These are phyloP conservation scores for Sander lucioperca DNA, from an alignment of 2,113 vertebrate species.

Conservation along the genomic window DNA sequence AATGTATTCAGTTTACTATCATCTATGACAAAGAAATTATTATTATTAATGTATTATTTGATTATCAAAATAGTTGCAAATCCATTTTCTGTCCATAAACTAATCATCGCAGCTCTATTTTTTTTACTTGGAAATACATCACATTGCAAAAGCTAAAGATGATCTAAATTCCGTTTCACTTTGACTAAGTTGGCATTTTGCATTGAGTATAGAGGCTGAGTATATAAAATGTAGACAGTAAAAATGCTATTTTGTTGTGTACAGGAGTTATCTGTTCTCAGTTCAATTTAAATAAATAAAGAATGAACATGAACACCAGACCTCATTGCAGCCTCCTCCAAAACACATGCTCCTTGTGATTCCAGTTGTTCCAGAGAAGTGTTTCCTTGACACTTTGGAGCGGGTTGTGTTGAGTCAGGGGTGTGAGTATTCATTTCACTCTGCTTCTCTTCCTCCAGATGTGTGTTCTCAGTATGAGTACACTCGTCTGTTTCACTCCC, in stretches of 20 bases:
- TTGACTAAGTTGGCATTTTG: background rate
- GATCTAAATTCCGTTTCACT: background rate
- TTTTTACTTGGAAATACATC: background rate
- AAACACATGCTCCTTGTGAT: conserved; percentile 35
- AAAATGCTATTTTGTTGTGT: background rate
- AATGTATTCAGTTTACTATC: background rate
- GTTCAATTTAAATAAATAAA: conserved; percentile 6
- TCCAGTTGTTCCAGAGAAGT: conserved; percentile 37
- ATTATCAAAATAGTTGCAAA: background rate
- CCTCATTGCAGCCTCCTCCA: conserved; percentile 56
- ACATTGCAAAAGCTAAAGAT: background rate
- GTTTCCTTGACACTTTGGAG: conserved; percentile 26
- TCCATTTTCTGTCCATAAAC: background rate
- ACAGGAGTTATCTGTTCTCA: background rate
- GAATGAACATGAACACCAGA: conserved; percentile 32
- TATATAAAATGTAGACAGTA: background rate
- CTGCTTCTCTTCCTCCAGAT: conserved; percentile 56
- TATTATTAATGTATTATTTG: background rate
- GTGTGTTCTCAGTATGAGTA: conserved; percentile 19
- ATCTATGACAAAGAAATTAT: background rate
- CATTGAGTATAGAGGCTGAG: no score
- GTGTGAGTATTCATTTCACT: conserved; percentile 44
- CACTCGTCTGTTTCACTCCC: conserved; percentile 32
- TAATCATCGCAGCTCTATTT: background rate
- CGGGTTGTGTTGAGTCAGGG: conserved; percentile 32